A percentile compares a stretch with the other conserved stretches of the same genome.
phyloP scores from a whole-genome alignment of 1,140 invertebrate genomes.

The Chironomus tepperi region DNA sequence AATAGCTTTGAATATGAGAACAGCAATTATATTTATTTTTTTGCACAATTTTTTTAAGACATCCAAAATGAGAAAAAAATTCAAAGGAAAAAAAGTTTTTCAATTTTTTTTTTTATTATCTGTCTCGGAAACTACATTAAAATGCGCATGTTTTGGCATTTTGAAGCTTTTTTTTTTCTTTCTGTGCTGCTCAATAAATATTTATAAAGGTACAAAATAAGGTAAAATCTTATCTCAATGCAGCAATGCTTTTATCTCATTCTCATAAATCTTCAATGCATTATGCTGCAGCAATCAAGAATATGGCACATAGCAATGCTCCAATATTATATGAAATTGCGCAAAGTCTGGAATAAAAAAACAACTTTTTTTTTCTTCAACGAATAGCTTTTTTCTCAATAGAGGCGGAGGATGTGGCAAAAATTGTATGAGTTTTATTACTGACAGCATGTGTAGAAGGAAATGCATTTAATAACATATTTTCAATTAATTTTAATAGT shows the following conservation, averaged over 20 bases:
- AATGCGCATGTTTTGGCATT: conserved; percentile 6
- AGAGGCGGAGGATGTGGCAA: conserved; percentile 4
- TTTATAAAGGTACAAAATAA: background rate
- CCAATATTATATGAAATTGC: background rate
- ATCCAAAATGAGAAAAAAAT: background rate
- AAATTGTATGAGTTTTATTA: background rate
- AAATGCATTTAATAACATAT: background rate
- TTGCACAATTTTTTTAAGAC: background rate
- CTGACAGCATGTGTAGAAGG: background rate
- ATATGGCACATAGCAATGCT: too few species aligned
- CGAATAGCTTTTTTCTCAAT: background rate
- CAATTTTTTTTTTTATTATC: background rate
- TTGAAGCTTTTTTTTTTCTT: background rate
- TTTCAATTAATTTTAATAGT: background rate
- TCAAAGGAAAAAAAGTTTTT: background rate
- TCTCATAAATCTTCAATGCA: conserved; percentile 3
- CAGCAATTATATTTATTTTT: background rate
- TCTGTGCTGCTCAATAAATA: background rate
- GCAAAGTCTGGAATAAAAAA: background rate
- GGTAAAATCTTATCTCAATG: background rate
- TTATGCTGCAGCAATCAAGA: background rate
- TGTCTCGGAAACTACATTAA: background rate
- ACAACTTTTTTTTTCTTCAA: background rate
- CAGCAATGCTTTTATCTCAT: background rate
- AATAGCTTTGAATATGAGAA: conserved; percentile 5